Evolutionary conservation across 2,888 invertebrate species (phyloP), one percentile per base, ranked within the genome.

Genomic region (Gisinianus flammeolus): DNA sequence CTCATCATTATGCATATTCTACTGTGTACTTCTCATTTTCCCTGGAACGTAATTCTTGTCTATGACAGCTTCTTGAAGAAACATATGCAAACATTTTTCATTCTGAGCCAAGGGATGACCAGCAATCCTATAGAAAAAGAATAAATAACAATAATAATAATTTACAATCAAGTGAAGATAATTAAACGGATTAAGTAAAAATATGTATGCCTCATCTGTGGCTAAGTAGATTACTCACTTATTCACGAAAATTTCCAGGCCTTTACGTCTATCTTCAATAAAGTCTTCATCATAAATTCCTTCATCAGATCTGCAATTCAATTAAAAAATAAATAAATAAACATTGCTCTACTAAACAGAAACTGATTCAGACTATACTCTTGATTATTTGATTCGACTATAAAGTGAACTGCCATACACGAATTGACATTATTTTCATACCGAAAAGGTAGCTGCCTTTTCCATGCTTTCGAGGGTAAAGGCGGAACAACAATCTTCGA

Each of bases 401-500:
- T n/a, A n/a, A n/a, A n/a, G n/a, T n/a, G n/a, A n/a, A n/a, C n/a
- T n/a, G n/a, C n/a, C n/a, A n/a, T n/a, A n/a, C n/a, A n/a, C n/a
- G n/a, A n/a, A n/a, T n/a, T n/a, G n/a, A n/a, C n/a, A n/a, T n/a
- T 10, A 62, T 6, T 3, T 62, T 12, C 24, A 5, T 75, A 84
- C 84, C 84, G 91, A 89, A 99, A 99, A 26, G 99, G 99, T 88
- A 99, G 91, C 88, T 98, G 98, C 86, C 98, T 91, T 88, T 98
- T 98, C 92, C 97, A 93, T 8, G 99, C 98, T 90, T 99, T 99
- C 24, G 98, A 97, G 2, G 99, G 99, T 86, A 99, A 90, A 54
- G 96, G 93, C 80, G 99, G 99, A 58, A 99, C 99, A 76, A 99
- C 98, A 89, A 99, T 99, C 96, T 99, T 99, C 89, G 98, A 98